These are phyloP conservation scores for Coptotermes formosanus DNA, from an alignment of 1,140 invertebrate genomes.

Conservation along the genomic window DNA sequence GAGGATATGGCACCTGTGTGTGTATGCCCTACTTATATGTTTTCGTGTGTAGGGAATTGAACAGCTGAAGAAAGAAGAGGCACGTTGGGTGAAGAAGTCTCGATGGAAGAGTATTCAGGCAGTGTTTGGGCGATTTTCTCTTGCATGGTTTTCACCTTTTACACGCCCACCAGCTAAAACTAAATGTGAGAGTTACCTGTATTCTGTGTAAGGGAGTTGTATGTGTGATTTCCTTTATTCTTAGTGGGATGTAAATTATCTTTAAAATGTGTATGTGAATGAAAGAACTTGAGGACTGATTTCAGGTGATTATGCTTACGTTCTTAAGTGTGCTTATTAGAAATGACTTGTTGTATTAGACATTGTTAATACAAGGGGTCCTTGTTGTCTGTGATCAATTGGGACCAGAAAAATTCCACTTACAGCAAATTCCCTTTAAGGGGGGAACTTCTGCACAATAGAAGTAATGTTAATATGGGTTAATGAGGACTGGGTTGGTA, in stretches of 20 bases:
- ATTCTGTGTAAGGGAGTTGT: conserved; percentile 60
- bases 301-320: background rate
- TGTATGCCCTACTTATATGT: background rate
- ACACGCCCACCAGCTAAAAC: conserved; percentile 74
- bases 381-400: too few relatives aligned
- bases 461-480: too few relatives aligned
- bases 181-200: conserved; percentile 72
- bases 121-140: conserved; percentile 90
- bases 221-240: too few relatives aligned
- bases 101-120: conserved; percentile 91
- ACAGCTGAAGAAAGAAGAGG: conserved; percentile 91
- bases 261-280: background rate
- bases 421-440: too few relatives aligned
- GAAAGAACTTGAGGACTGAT: background rate
- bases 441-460: too few relatives aligned
- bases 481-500: too few relatives aligned
- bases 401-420: too few relatives aligned
- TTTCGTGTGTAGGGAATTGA: conserved; percentile 77
- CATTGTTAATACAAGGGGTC: background rate
- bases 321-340: background rate
- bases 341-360: background rate
- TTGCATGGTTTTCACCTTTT: conserved; percentile 94
- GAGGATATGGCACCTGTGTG: background rate
- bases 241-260: too few relatives aligned
- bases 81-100: conserved; percentile 85